Percentiles rank a stretch among this genome's conserved stretches.
These are phyloP conservation scores for Agraylea sexmaculata DNA, from an alignment of 1,140 invertebrate genomes.

Conservation along the genomic window DNA sequence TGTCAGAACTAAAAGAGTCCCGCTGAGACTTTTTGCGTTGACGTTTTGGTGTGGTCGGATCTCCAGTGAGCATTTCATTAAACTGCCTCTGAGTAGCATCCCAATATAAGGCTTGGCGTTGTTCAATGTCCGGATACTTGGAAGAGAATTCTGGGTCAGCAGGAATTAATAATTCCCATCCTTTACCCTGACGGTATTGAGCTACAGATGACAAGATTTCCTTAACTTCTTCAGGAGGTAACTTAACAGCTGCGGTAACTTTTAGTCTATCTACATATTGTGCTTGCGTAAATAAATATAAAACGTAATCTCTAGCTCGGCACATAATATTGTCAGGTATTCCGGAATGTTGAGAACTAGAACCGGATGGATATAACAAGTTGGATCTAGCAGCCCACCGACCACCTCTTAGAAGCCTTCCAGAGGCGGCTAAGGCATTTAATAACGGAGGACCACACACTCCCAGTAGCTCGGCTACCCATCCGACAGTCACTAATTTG, in stretches of 20 bases:
- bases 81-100: constrained; percentile 60
- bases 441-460: constrained; percentile 49
- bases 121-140: constrained; percentile 67
- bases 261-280: constrained; percentile 60
- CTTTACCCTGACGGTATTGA: constrained; percentile 50
- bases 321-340: constrained; percentile 64
- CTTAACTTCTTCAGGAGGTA: constrained; percentile 69
- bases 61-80: constrained; percentile 49
- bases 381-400: constrained; percentile 86
- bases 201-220: constrained; percentile 70
- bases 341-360: constrained; percentile 54
- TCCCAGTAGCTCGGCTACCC: constrained; percentile 53
- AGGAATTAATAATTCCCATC: constrained; percentile 67
- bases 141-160: constrained; percentile 61
- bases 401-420: constrained; percentile 61
- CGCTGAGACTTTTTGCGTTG: constrained; percentile 52
- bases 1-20: constrained; percentile 45
- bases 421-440: constrained; percentile 59
- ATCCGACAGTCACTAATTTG: constrained; percentile 60
- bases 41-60: constrained; percentile 42
- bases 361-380: constrained; percentile 63
- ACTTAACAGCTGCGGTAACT: constrained; percentile 57
- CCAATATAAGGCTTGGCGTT: constrained; percentile 73
- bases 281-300: constrained; percentile 70
- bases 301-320: constrained; percentile 72